Percentiles rank a stretch among this genome's conserved stretches.
Conservation (phyloP, 2,797 vertebrate genomes). For the Gorsachius magnificus region DNA sequence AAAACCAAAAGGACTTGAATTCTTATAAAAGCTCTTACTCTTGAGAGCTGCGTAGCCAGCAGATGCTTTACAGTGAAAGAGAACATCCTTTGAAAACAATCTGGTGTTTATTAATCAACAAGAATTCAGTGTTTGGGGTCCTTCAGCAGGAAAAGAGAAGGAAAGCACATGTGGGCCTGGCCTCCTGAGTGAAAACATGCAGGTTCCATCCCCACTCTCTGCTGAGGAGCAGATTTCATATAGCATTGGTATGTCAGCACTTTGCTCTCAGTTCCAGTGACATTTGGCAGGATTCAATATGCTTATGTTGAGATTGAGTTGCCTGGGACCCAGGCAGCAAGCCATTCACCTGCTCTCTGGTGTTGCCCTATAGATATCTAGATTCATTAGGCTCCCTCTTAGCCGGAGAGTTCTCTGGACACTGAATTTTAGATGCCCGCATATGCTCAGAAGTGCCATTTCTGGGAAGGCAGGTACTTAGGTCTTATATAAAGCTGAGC, state of each 20-base stretch:
- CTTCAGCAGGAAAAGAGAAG: neutral
- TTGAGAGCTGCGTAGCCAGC: neutral
- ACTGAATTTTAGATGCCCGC: neutral
- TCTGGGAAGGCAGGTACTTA: neutral
- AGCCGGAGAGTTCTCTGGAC: neutral
- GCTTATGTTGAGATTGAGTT: neutral
- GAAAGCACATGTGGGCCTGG: constrained; percentile 35
- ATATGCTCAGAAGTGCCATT: constrained; percentile 1
- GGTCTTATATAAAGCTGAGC: constrained; percentile 1
- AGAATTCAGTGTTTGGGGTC: constrained; percentile 29
- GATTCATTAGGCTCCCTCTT: neutral
- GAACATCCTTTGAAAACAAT: constrained; percentile 57
- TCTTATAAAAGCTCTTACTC: neutral
- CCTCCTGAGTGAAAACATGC: constrained; percentile 35
- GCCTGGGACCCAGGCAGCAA: neutral
- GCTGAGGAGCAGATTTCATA: neutral
- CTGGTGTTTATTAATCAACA: constrained; percentile 61
- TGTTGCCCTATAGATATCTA: neutral
- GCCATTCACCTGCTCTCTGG: neutral
- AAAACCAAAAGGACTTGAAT: constrained; percentile 1
- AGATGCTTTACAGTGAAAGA: constrained; percentile 51
- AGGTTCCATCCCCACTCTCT: neutral
- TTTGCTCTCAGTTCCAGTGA: constrained; percentile 1
- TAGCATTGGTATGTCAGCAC: constrained; percentile 1
- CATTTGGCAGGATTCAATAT: neutral